phyloP scores from a whole-genome alignment of 1,140 invertebrate genomes.

The Pogonomyrmex barbatus region DNA sequence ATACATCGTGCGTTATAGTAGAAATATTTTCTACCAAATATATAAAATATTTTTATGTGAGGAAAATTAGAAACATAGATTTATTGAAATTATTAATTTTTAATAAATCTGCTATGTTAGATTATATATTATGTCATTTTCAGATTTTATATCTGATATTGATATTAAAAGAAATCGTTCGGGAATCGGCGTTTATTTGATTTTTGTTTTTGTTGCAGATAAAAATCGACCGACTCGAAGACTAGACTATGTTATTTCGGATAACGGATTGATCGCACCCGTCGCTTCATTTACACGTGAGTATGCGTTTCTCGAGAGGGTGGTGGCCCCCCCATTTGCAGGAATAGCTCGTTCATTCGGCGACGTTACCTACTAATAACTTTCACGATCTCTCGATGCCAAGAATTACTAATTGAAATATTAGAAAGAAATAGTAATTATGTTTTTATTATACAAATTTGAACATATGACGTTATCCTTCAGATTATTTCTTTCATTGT shows the following conservation, averaged over 20 bases:
- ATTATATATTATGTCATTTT: neutral
- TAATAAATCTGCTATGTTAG: too few relatives aligned
- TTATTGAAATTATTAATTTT: too few relatives aligned
- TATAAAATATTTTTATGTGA: neutral
- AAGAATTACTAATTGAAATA: conserved; percentile 13
- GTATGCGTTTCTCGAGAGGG: conserved; percentile 60
- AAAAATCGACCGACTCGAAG: conserved; percentile 77
- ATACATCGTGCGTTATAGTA: neutral
- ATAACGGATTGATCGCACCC: conserved; percentile 85
- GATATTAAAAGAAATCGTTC: neutral
- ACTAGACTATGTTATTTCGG: conserved; percentile 84
- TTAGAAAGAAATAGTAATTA: conserved; percentile 10
- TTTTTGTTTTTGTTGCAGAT: conserved; percentile 72
- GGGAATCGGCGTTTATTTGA: neutral
- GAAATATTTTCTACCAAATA: neutral
- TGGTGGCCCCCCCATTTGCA: neutral
- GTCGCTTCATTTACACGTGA: conserved; percentile 85
- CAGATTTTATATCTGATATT: neutral
- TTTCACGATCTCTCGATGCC: neutral
- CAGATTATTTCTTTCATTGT: neutral
- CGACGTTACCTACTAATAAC: conserved; percentile 33
- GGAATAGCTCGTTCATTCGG: conserved; percentile 9
- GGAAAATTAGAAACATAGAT: too few relatives aligned
- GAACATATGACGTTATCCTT: neutral
- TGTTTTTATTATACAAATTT: neutral